These are phyloP conservation scores for Palythoa grandis DNA, from an alignment of 92 coral and sea anemone species.

Conservation along the genomic window DNA sequence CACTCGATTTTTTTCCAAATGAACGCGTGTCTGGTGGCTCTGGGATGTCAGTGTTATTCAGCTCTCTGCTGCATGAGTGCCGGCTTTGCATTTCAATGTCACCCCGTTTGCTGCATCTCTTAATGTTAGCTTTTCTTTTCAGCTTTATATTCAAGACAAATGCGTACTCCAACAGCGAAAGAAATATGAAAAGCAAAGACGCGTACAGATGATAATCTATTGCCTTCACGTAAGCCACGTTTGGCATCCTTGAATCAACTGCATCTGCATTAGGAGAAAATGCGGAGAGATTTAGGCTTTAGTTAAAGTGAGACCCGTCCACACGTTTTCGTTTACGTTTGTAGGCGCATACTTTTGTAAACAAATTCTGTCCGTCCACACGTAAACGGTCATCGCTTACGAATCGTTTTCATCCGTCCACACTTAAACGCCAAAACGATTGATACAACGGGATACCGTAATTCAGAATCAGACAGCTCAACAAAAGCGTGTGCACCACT, in stretches of 20 bases:
- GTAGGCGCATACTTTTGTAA: too few relatives aligned
- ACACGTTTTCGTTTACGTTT: too few relatives aligned
- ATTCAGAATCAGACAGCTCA: too few relatives aligned
- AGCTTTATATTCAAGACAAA: slow-evolving; percentile 29
- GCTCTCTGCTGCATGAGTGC: background rate
- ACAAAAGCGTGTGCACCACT: too few relatives aligned
- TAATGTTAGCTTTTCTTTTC: background rate
- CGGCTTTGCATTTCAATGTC: slow-evolving; percentile 6
- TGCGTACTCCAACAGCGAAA: slow-evolving; percentile 34
- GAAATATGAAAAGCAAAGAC: slow-evolving; percentile 33
- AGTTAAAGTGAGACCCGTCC: too few relatives aligned
- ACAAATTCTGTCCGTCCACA: too few relatives aligned
- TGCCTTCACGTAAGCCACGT: slow-evolving; percentile 33
- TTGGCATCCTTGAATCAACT: slow-evolving; percentile 36
- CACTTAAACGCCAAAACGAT: too few relatives aligned
- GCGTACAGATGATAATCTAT: slow-evolving; percentile 31
- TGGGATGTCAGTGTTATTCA: background rate
- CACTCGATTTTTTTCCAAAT: background rate
- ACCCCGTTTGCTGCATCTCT: background rate
- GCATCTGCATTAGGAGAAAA: slow-evolving; percentile 1
- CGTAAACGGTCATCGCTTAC: too few relatives aligned
- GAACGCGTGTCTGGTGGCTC: background rate
- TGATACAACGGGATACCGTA: too few relatives aligned
- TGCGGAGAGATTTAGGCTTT: too few relatives aligned
- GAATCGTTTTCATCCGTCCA: too few relatives aligned